Conservation (phyloP, 2,113 vertebrate genomes). For the Sphaerodactylus townsendi region DNA sequence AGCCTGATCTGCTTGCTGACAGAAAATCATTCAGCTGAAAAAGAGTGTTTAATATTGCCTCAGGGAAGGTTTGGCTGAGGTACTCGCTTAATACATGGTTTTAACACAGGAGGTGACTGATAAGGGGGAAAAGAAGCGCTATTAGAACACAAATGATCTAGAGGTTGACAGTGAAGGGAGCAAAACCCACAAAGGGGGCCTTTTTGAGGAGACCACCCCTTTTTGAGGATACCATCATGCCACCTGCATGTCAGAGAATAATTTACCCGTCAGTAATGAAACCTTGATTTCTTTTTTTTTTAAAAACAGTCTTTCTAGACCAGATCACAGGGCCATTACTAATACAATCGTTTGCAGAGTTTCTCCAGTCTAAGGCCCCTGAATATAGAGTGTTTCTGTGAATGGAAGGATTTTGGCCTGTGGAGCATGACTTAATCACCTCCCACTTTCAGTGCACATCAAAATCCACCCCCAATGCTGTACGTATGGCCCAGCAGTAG, state of each 20-base stretch:
- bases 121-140: conserved; percentile 49
- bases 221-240: background rate
- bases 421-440: conserved; percentile 29
- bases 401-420: no score
- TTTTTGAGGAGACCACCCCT: conserved; percentile 18
- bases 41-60: conserved; percentile 73
- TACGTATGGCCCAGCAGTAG: no score
- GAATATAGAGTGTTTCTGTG: no score
- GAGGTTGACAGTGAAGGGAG: conserved; percentile 46
- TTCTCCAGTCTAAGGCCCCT: no score
- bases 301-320: no score
- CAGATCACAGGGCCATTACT: background rate
- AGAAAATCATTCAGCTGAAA: conserved; percentile 78
- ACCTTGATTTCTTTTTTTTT: conserved; percentile 26
- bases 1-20: conserved; percentile 65
- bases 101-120: conserved; percentile 62
- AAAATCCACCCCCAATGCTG: no score
- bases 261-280: conserved; percentile 53
- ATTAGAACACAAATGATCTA: conserved; percentile 60
- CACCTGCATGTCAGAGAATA: conserved; percentile 26
- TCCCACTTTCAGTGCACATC: conserved; percentile 23
- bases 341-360: background rate
- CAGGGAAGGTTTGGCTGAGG: conserved; percentile 57
- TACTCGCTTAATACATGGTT: conserved; percentile 66
- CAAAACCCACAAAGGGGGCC: conserved; percentile 34